Evolutionary conservation across 1,140 invertebrate genomes (phyloP).

Genomic region (Cherax destructor): DNA sequence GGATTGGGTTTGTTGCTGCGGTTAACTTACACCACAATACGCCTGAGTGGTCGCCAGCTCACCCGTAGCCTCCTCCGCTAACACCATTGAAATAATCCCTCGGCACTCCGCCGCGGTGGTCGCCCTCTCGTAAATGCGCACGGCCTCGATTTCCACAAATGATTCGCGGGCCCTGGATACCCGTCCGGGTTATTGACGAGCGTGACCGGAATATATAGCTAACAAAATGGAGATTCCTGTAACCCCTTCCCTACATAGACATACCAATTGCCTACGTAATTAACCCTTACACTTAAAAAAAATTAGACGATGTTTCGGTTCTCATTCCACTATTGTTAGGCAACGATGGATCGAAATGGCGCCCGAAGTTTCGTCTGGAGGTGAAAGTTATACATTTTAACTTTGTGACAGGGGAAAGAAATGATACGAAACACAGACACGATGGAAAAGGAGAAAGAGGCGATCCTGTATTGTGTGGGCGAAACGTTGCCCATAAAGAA

Average conservation of each 20-base stretch:
- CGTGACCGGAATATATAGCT: conserved; percentile 25
- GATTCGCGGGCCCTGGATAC: background rate
- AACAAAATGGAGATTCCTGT: background rate
- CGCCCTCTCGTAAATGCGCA: background rate
- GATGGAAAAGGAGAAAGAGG: too few species aligned
- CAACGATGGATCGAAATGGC: too few species aligned
- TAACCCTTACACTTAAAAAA: too few species aligned
- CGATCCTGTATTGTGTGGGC: too few species aligned
- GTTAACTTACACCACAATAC: background rate
- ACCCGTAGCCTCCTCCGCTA: background rate
- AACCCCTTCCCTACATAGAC: background rate
- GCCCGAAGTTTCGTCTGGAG: too few species aligned
- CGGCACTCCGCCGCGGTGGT: background rate
- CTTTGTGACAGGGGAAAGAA: too few species aligned
- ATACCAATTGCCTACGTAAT: too few species aligned
- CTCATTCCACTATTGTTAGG: too few species aligned
- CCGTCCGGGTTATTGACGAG: conserved; percentile 24
- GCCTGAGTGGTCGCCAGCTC: background rate
- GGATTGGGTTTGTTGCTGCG: background rate
- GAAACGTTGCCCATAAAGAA: too few species aligned
- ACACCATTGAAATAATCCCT: background rate
- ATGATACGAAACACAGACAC: too few species aligned
- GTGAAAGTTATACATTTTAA: too few species aligned
- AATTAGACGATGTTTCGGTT: too few species aligned
- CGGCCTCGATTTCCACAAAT: conserved; percentile 18